Evolutionary conservation across 2,113 vertebrate genomes (phyloP), one percentile per base, ranked within the genome.

Genomic region (Poecilia latipinna): DNA sequence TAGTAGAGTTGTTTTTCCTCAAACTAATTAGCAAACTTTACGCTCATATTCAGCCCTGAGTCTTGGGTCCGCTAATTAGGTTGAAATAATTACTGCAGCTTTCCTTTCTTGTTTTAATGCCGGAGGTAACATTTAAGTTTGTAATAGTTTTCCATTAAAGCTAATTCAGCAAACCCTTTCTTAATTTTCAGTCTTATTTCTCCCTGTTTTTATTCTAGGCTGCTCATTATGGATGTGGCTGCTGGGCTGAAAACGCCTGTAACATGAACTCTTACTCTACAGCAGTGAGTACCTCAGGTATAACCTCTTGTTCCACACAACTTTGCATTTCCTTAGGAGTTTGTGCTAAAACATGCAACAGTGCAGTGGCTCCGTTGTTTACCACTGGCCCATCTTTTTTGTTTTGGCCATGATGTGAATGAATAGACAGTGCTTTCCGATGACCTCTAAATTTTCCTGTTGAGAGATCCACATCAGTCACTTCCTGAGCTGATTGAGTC

Each of bases 221-320:
- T 92, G 97, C 98, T 95, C 97, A 98, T 92, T 99, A 98, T 90
- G 98, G 98, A 89, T 99, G 98, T 95, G 98, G 98, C 86, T 99
- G 98, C 95, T 99, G 98, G 98, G 98, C 98, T 93, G 97, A 99
- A 94, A 99, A 99, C 79, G 95, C 95, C 82, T 95, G 95, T 93
- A 95, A 96, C 87, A 94, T 95, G 88, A 97, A 96, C 78, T 94
- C 97, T 91, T 98, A 98, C 87, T 97, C 97, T 83, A 98, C 97
- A 95, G 98, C 98, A 96, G 98, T 98, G 96, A 99, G 98, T 96
- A 99, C 98, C 94, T 99, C 98, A 98, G 98, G 98, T 99, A 99
- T 95, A 83, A 70, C 93, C 83, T 87, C 85, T 90, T 93, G 2
- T 44, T 72, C 54, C 77, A 31, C 51, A 44, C 39, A 68, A 63